phyloP scores from a whole-genome alignment of 2,888 invertebrate species.

The Oasisia sp. region DNA sequence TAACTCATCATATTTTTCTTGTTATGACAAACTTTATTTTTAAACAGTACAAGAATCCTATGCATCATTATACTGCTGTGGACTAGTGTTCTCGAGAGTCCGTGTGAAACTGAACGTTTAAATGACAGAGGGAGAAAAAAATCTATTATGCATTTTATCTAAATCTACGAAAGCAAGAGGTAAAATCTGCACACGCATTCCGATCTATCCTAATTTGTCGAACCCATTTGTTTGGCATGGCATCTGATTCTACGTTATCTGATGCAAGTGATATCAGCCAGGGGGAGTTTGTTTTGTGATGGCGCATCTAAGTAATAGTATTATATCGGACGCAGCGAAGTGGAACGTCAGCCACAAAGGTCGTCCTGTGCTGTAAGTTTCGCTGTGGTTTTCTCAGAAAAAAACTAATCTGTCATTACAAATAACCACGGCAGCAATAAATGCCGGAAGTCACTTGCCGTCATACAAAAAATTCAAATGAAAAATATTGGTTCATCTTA shows the following conservation, averaged over 20 bases:
- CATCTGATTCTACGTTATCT: slow-evolving; percentile 13
- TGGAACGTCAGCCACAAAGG: not conserved
- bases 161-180: not conserved
- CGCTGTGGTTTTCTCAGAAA: not conserved
- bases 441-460: not conserved
- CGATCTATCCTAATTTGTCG: not conserved
- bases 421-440: not conserved
- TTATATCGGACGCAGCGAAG: not conserved
- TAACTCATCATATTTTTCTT: slow-evolving; percentile 17
- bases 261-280: not conserved
- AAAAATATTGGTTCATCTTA: not conserved
- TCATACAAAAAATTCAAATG: not conserved
- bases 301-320: not conserved
- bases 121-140: not conserved
- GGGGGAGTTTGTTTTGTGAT: not conserved
- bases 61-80: not conserved
- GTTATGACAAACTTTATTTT: not conserved
- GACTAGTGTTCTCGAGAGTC: not conserved
- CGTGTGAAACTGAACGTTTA: not conserved
- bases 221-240: not conserved
- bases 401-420: slow-evolving; percentile 1
- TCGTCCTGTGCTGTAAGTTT: not conserved
- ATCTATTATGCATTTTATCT: not conserved
- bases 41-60: not conserved
- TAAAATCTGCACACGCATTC: not conserved